Evolutionary conservation across 2,797 vertebrate species (phyloP).

Genomic region (Gobio occitaniae): DNA sequence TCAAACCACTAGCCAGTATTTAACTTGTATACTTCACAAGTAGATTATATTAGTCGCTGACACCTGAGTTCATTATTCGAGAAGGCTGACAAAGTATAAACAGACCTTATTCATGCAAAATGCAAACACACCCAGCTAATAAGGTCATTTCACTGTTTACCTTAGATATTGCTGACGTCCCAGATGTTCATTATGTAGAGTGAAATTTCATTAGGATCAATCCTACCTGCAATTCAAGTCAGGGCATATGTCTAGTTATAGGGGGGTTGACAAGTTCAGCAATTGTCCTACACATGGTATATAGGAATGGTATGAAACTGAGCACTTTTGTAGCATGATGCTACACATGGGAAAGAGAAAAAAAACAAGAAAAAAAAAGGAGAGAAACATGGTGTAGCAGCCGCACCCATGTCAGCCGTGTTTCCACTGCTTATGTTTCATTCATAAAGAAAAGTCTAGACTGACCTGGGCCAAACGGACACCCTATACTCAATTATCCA

Average conservation of each 20-base stretch:
- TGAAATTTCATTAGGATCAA: constrained; percentile 53
- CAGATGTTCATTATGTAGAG: constrained; percentile 54
- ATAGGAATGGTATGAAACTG: constrained; percentile 53
- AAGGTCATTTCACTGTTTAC: constrained; percentile 54
- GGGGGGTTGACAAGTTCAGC: constrained; percentile 17
- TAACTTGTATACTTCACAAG: constrained; percentile 22
- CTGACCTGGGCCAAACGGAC: constrained; percentile 67
- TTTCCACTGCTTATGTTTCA: constrained; percentile 70
- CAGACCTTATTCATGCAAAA: constrained; percentile 46
- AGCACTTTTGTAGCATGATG: constrained; percentile 57
- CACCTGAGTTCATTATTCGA: constrained; percentile 57
- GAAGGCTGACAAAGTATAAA: constrained; percentile 55
- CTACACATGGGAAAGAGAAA: constrained; percentile 35
- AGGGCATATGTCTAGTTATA: not conserved
- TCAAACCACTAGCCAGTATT: constrained; percentile 7
- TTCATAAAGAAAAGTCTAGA: constrained; percentile 71
- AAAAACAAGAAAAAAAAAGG: not conserved
- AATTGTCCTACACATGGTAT: constrained; percentile 53
- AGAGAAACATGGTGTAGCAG: constrained; percentile 36
- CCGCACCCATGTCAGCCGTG: constrained; percentile 66
- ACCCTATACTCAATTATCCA: constrained; percentile 60
- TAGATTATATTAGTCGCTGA: constrained; percentile 49
- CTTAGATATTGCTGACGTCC: constrained; percentile 50
- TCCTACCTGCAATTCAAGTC: constrained; percentile 58
- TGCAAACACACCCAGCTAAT: constrained; percentile 49